These are phyloP conservation scores for Sicus ferrugineus DNA, from an alignment of 2,888 invertebrate species.

Conservation along the genomic window DNA sequence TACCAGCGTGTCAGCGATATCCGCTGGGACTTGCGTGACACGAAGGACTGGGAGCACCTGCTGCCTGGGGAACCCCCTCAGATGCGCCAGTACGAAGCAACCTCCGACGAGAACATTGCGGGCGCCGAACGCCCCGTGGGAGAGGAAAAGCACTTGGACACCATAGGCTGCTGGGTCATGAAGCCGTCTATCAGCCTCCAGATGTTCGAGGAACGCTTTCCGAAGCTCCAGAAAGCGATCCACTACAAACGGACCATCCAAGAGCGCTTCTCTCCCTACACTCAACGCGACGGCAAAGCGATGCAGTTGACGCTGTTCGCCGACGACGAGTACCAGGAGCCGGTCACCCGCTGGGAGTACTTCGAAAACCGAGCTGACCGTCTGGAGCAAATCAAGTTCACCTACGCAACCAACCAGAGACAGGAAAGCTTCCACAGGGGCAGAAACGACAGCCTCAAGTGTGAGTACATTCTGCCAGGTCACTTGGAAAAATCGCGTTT, in stretches of 20 bases:
- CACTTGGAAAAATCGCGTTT: not conserved
- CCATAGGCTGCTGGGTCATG: constrained; percentile 79
- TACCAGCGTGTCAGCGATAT: constrained; percentile 66
- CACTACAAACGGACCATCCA: constrained; percentile 78
- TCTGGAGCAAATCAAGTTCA: constrained; percentile 67
- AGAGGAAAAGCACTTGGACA: constrained; percentile 77
- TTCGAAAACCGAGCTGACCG: constrained; percentile 74
- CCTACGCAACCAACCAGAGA: constrained; percentile 66
- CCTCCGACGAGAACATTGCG: constrained; percentile 66
- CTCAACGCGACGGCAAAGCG: constrained; percentile 72
- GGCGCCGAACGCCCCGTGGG: constrained; percentile 62
- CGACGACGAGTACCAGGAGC: constrained; percentile 53
- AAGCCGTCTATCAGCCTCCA: constrained; percentile 69
- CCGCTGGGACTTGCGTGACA: constrained; percentile 71
- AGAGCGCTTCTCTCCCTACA: constrained; percentile 81
- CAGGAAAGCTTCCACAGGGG: constrained; percentile 73
- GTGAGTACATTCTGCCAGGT: constrained; percentile 64
- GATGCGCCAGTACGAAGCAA: constrained; percentile 55
- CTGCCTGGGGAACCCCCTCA: constrained; percentile 74
- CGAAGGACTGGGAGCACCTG: constrained; percentile 76
- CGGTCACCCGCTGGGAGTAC: constrained; percentile 68
- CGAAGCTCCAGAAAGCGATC: constrained; percentile 73
- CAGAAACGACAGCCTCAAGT: constrained; percentile 73
- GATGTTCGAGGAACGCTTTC: constrained; percentile 77
- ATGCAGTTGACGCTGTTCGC: constrained; percentile 54